A percentile compares a stretch with the other conserved stretches of the same genome.
Evolutionary conservation across 2,797 vertebrate genomes (phyloP).

Genomic region (Darevskia mixta): DNA sequence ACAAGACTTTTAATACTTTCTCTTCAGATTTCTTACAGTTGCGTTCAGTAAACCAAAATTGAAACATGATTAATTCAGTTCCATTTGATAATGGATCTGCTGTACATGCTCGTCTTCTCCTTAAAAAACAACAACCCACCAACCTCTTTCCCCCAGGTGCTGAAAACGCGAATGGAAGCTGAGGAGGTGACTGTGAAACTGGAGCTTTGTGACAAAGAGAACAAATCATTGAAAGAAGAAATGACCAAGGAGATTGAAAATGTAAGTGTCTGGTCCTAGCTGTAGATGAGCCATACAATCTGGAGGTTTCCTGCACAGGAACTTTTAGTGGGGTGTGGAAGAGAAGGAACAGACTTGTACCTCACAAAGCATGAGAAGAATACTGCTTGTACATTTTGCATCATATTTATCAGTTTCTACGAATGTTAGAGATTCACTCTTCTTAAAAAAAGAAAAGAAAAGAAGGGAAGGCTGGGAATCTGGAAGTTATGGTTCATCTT

Average conservation of each 20-base stretch:
- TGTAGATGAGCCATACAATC: not conserved
- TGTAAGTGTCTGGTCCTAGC: constrained; percentile 69
- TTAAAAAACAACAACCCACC: not conserved
- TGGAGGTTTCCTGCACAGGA: not conserved
- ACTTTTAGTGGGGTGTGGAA: not conserved
- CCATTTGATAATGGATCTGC: too few relatives aligned
- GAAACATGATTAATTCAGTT: too few relatives aligned
- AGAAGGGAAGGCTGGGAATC: too few relatives aligned
- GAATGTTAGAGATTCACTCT: too few relatives aligned
- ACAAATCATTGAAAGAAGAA: constrained; percentile 78
- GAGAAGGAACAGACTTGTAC: too few relatives aligned
- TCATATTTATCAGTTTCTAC: too few relatives aligned
- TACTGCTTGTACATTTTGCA: too few relatives aligned
- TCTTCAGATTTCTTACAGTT: not conserved
- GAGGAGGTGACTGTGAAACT: constrained; percentile 84
- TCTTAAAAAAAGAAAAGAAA: too few relatives aligned
- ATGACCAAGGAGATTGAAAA: constrained; percentile 84
- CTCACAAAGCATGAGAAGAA: too few relatives aligned
- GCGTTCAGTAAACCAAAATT: too few relatives aligned
- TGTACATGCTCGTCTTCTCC: too few relatives aligned
- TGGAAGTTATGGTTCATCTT: too few relatives aligned
- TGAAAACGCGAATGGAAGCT: constrained; percentile 86
- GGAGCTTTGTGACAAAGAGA: constrained; percentile 84
- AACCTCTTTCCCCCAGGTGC: constrained; percentile 78
- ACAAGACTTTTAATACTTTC: not conserved